These are phyloP conservation scores for Tetragonula clypearis DNA, from an alignment of 1,140 invertebrate species.

Conservation along the genomic window DNA sequence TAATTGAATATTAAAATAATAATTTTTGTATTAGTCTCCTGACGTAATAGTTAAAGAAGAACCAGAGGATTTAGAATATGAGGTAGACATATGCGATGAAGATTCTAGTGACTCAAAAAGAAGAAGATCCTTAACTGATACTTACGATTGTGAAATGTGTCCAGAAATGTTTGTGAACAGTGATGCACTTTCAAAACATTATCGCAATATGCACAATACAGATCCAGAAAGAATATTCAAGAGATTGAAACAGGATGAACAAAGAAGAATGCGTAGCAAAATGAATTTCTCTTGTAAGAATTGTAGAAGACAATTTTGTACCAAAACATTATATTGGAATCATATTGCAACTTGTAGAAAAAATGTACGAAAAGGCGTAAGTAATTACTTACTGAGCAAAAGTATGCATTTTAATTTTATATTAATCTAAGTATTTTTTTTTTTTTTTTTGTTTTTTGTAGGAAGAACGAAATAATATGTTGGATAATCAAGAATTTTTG, in stretches of 20 bases:
- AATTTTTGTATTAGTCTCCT: slow-evolving; percentile 42
- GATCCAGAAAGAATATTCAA: slow-evolving; percentile 75
- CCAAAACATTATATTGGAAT: slow-evolving; percentile 76
- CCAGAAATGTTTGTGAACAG: slow-evolving; percentile 78
- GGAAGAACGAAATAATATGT: slow-evolving; percentile 20
- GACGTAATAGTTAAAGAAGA: slow-evolving; percentile 76
- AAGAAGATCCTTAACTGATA: slow-evolving; percentile 69
- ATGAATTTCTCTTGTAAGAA: slow-evolving; percentile 78
- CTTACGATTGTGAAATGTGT: slow-evolving; percentile 79
- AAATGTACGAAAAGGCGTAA: slow-evolving; percentile 26
- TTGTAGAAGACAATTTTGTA: slow-evolving; percentile 78
- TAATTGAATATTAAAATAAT: slow-evolving; percentile 9
- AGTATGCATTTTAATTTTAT: neutral
- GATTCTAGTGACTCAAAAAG: slow-evolving; percentile 68
- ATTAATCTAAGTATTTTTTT: neutral
- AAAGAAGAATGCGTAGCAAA: slow-evolving; percentile 57
- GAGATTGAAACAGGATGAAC: slow-evolving; percentile 68
- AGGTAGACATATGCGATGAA: slow-evolving; percentile 70
- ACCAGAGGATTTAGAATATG: slow-evolving; percentile 77
- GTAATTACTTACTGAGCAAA: neutral
- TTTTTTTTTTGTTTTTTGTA: too few relatives aligned
- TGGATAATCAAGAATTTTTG: slow-evolving; percentile 6
- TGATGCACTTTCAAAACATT: slow-evolving; percentile 75
- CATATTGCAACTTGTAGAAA: slow-evolving; percentile 64
- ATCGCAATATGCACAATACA: slow-evolving; percentile 76